Conservation (phyloP, 1,140 invertebrate species). For the Zeugodacus cucurbitae region DNA sequence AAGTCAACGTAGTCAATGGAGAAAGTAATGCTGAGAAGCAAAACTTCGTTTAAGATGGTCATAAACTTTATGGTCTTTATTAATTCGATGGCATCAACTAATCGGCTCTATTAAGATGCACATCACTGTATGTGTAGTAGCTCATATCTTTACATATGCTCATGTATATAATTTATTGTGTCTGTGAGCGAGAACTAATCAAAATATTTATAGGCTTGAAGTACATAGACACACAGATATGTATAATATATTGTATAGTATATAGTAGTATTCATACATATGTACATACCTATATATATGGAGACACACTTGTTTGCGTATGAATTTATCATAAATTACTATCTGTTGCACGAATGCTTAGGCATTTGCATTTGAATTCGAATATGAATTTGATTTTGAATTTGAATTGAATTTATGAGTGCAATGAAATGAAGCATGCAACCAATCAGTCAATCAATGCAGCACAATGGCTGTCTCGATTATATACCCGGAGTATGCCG, state of each 20-base stretch:
- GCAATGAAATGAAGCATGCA: slow-evolving; percentile 26
- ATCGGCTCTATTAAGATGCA: not conserved
- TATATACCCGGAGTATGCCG: not conserved
- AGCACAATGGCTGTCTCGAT: slow-evolving; percentile 1
- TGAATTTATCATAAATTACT: slow-evolving; percentile 28
- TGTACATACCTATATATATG: not conserved
- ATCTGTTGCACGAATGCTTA: slow-evolving; percentile 23
- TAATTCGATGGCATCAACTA: too few species aligned
- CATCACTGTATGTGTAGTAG: not conserved
- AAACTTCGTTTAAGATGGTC: too few species aligned
- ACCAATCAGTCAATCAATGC: slow-evolving; percentile 31
- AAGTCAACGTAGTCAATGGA: too few species aligned
- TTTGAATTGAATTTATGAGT: slow-evolving; percentile 36
- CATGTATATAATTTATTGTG: not conserved
- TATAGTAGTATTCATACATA: too few species aligned
- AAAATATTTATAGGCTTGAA: not conserved
- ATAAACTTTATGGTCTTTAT: too few species aligned
- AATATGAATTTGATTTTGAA: not conserved
- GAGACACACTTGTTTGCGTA: not conserved
- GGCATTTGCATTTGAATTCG: slow-evolving; percentile 12
- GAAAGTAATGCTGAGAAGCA: too few species aligned
- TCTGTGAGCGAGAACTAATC: not conserved
- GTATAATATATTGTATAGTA: too few species aligned
- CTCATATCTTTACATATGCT: not conserved
- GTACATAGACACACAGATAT: not conserved